Evolutionary conservation across 2,113 vertebrate genomes (phyloP), one percentile per base, ranked within the genome.

Genomic region (Reinhardtius hippoglossoides): DNA sequence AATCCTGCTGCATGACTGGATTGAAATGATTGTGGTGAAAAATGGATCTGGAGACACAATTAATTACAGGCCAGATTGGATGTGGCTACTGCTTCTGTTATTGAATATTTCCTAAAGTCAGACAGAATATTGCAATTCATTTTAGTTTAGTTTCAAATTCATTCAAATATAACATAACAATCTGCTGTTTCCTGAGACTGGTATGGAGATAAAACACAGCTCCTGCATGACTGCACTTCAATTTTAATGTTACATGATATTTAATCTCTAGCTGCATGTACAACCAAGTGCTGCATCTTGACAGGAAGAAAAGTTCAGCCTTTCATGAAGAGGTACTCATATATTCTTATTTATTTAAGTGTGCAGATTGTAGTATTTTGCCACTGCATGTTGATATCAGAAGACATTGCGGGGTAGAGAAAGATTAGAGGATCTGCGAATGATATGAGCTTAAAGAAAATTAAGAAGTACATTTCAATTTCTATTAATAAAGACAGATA

Each of bases 11-110:
- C 77, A 80, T 64, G 59, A 81, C 67, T 65, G 67, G 46, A 67
- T 31, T 26, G 18, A 76, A 64, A 74, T 46, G 70, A 75, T 63
- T 58, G 24, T 18, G 5, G 42, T 65, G 50, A 56, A 82, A 79
- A 83, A 79, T 40, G 46, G 54, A 88, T 83, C 58, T 71, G 60
- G 83, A 73, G 74, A 73, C 75, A 83, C 74, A 24, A 85, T 80
- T 80, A 85, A 85, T 89, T 77, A 82, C 60, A 55, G 72, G 63
- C 55, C 35, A 74, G 54, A 80, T 40, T 79, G 61, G 67, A 75
- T 31, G 63, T 26, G 44, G 42, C 37, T 42, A 31, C 60, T 5
- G 62, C 20, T 5, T 54, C 27, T 52, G 37, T 65, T 71, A 74
- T 31, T 24, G 42, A 71, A 27, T 3, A 15, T 23, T 58, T 76